Evolutionary conservation across 1,140 invertebrate species (phyloP), one percentile per base, ranked within the genome.

Genomic region (Drosophila prosaltans): DNA sequence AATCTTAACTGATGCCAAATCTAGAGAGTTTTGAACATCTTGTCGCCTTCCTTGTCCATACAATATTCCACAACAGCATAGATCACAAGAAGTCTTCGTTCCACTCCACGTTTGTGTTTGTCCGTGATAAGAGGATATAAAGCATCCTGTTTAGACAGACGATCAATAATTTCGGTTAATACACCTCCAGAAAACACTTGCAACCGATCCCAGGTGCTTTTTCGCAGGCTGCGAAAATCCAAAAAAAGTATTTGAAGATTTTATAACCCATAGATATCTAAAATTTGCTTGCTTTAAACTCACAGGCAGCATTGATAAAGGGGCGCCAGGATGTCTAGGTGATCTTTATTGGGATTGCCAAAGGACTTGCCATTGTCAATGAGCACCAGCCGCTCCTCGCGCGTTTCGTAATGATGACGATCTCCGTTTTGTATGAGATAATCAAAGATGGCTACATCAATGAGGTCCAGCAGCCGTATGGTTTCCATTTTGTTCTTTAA

Each of bases 341-440:
- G 96, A 94, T 98, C 97, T 45, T 95, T 92, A 82, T 95, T 93
- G 2, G 97, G 97, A 93, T 98, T 97, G 9, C 97, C 97, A 89
- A 98, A 95, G 61, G 97, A 97, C 93, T 98, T 99, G 28, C 97
- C 98, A 95, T 98, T 99, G 88, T 99, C 98, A n/a, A 98, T 93
- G 11, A 98, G 93, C 21, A 98, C 85, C 57, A 98, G 93, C 67
- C 94, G 94, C 74, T 96, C 95, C 88, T 96, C 94, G 59, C 97
- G 94, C 3, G 96, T 94, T 93, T 99, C 97, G 90, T 97, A 98
- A 91, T 97, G 96, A 93, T 99, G 98, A 16, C 98, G 93, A 93
- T 99, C 98, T 1, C 97, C 98, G 93, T 99, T 99, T 91, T 97
- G 97, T 91, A 98, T 96, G 1, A 99, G 93, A 93, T 98, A 99